These are phyloP conservation scores for Condylura cristata DNA, from an alignment of 2,113 vertebrate genomes.

Conservation along the genomic window DNA sequence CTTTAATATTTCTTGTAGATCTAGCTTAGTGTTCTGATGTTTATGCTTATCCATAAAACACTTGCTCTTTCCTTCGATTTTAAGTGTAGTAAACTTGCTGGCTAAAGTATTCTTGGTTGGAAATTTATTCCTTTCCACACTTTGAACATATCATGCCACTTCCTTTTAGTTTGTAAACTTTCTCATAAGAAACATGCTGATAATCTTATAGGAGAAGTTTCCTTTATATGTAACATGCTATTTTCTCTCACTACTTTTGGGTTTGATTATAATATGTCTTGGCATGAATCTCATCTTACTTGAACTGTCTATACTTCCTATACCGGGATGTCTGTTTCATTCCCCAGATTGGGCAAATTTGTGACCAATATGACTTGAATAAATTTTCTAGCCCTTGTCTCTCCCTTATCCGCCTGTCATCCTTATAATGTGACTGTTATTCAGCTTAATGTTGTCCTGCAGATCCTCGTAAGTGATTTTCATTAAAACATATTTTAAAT, in stretches of 20 bases:
- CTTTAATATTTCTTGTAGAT: not conserved
- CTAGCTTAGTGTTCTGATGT: not conserved
- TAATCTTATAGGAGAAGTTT: not conserved
- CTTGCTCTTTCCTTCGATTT: not conserved
- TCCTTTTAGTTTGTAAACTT: not conserved
- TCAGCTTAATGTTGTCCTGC: not conserved
- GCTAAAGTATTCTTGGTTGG: not conserved
- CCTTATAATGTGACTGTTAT: no score
- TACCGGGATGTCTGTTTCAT: not conserved
- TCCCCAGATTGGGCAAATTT: not conserved
- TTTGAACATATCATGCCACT: not conserved
- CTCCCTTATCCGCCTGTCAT: no score
- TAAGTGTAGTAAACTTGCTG: not conserved
- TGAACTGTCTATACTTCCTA: not conserved
- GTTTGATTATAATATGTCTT: not conserved
- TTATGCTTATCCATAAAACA: not conserved
- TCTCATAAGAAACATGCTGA: not conserved
- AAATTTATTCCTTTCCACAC: not conserved
- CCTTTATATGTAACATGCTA: not conserved
- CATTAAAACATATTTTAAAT: not conserved
- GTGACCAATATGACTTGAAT: no score
- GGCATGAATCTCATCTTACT: not conserved
- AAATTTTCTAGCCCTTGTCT: no score
- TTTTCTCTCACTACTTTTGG: not conserved
- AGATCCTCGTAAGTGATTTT: not conserved